A percentile compares a stretch with the other conserved stretches of the same genome.
These are phyloP conservation scores for Amitus sp. DNA, from an alignment of 2,888 invertebrate genomes.

Conservation along the genomic window DNA sequence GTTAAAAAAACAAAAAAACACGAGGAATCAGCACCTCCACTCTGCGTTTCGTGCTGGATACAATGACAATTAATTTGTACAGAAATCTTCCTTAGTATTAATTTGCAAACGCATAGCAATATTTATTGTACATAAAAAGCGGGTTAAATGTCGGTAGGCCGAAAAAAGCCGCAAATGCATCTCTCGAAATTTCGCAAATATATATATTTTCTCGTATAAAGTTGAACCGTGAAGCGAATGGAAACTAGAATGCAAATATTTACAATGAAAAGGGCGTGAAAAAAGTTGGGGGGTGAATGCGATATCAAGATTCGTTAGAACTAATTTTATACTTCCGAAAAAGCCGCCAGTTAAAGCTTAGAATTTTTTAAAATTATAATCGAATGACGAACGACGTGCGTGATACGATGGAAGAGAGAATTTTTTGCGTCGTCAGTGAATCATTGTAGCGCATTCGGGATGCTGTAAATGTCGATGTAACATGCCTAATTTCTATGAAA, in stretches of 20 bases:
- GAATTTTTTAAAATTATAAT: constrained; percentile 2
- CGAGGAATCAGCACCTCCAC: no score
- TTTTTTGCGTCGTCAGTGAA: neutral
- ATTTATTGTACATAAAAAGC: constrained; percentile 5
- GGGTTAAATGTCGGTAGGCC: no score
- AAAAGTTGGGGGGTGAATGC: no score
- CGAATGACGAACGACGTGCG: neutral
- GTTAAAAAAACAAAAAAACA: neutral
- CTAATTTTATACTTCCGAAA: neutral
- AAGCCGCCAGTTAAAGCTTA: constrained; percentile 3
- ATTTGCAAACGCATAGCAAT: neutral
- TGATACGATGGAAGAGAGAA: neutral
- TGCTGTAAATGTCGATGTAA: constrained; percentile 4
- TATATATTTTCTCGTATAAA: neutral
- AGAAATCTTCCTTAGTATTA: neutral
- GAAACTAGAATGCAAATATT: no score
- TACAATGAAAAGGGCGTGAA: no score
- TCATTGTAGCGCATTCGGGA: constrained; percentile 1
- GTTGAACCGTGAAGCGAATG: no score
- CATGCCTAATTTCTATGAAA: constrained; percentile 7
- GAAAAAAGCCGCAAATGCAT: no score
- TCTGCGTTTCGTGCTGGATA: neutral
- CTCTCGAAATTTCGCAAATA: neutral
- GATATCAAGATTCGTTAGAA: no score
- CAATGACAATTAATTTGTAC: neutral